Evolutionary conservation across 2,797 vertebrate genomes (phyloP).

Genomic region (Naso thynnoides): DNA sequence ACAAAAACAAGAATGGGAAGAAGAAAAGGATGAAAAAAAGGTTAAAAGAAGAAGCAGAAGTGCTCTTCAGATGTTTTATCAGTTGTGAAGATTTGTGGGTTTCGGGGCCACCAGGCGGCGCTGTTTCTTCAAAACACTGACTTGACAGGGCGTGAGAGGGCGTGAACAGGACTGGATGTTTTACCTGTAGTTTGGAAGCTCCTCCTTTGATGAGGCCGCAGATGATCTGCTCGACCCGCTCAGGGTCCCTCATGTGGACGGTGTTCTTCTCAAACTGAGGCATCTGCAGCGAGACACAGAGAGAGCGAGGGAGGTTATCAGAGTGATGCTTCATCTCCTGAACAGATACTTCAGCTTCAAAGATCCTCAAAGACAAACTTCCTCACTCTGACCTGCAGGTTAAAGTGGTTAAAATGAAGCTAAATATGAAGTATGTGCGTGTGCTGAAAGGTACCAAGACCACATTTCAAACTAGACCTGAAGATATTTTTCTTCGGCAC

Average conservation of each 20-base stretch:
- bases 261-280: slow-evolving; percentile 96
- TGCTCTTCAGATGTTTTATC: too few relatives aligned
- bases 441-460: neutral
- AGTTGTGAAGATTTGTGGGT: too few relatives aligned
- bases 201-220: slow-evolving; percentile 97
- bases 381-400: neutral
- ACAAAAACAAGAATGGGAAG: too few relatives aligned
- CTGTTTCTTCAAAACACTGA: neutral
- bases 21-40: too few relatives aligned
- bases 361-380: neutral
- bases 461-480: neutral
- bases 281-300: slow-evolving; percentile 86
- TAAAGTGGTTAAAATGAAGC: neutral
- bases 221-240: slow-evolving; percentile 95
- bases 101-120: slow-evolving; percentile 11
- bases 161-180: fast-evolving
- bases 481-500: neutral
- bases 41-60: too few relatives aligned
- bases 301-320: neutral
- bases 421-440: neutral
- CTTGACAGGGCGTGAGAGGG: too few relatives aligned
- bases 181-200: slow-evolving; percentile 95
- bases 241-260: slow-evolving; percentile 94
- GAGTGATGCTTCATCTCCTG: too few relatives aligned
- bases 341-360: neutral